Evolutionary conservation across 2,113 vertebrate species (phyloP).

Genomic region (Pandion haliaetus): DNA sequence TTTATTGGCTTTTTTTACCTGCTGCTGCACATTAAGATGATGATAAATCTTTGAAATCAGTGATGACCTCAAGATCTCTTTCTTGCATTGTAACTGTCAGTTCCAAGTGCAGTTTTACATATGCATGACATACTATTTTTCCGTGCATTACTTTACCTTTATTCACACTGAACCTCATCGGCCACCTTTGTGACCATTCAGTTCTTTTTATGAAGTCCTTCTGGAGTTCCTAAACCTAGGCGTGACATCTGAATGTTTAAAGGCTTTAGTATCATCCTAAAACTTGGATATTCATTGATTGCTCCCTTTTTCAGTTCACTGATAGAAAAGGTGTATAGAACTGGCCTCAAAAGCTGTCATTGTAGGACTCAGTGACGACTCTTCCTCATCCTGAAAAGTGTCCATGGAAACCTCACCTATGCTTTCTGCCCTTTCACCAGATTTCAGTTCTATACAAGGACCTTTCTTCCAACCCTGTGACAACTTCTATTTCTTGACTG

Average conservation of each 20-base stretch:
- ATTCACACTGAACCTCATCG: neutral
- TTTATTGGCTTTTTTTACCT: neutral
- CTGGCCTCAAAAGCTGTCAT: neutral
- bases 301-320: neutral
- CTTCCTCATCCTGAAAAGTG: neutral
- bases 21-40: neutral
- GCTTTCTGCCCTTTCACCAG: neutral
- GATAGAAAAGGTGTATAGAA: neutral
- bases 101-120: neutral
- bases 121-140: neutral
- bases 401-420: neutral
- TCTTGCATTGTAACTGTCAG: neutral
- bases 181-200: neutral
- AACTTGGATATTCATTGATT: neutral
- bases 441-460: neutral
- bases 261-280: neutral
- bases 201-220: neutral
- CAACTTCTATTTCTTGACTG: neutral
- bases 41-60: neutral
- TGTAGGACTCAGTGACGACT: neutral
- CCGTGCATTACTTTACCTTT: neutral
- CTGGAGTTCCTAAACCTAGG: neutral
- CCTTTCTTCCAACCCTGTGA: neutral
- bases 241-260: neutral
- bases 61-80: neutral